Evolutionary conservation across 2,113 vertebrate genomes (phyloP), one percentile per base, ranked within the genome.

Genomic region (Nanorana parkeri): DNA sequence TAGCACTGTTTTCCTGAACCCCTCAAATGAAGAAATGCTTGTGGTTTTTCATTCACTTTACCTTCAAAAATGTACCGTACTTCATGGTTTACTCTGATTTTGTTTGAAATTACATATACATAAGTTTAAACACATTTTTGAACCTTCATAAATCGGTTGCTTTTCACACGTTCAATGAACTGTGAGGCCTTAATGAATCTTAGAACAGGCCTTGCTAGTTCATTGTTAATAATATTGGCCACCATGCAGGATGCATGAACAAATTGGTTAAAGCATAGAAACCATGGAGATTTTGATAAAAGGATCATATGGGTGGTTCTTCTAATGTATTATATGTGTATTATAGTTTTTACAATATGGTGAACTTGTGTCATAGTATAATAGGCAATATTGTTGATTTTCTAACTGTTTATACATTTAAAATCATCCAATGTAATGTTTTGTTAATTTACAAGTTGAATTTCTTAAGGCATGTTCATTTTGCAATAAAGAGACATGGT

Each of bases 401-500:
- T 99, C 95, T 98, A 98, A 98, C 95, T 97, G 96, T 99, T 99
- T 98, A 97, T 98, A 99, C 96, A 94, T 97, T 94, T 96, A 94
- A 95, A 97, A 94, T 93, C 96, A 93, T 98, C 63, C 93, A 93
- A 95, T 98, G 97, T 98, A 98, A 96, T 93, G 96, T 97, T 98
- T 96, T 96, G 95, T 93, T 93, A 91, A 97, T 96, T 75, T 98
- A 36, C 96, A 91, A 95, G 92, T 94, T 92, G 92, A 94, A 96
- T 98, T 99, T 99, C 95, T 97, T 97, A 98, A 93, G 96, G 97
- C 96, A 97, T 98, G 96, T 96, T 96, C 95, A 96, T 95, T 95
- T 97, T 96, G 94, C 95, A 99, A 99, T 99, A 98, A 99, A 99
- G 95, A 95, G 87, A 87, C 77, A 89, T 91, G 87, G 87, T 92